Evolutionary conservation across 2,113 vertebrate genomes (phyloP).

Genomic region (Neopipo cinnamomea): DNA sequence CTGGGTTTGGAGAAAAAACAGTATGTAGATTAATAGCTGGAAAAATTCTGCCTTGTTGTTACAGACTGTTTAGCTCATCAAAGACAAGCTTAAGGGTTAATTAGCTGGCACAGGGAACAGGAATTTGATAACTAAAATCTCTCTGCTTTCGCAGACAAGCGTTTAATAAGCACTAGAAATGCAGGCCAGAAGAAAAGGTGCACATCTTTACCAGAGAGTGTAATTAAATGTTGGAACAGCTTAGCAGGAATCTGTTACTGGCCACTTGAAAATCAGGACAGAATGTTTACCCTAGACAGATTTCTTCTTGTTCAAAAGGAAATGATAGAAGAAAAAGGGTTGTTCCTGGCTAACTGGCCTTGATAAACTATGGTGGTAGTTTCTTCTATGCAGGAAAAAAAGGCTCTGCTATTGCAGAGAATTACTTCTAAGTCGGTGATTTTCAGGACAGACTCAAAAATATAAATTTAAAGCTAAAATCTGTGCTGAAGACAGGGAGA

Average conservation of each 20-base stretch:
- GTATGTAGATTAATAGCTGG: not conserved
- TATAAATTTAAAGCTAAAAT: not conserved
- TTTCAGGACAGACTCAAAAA: not conserved
- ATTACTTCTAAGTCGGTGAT: not conserved
- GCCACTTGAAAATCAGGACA: slow-evolving; percentile 9
- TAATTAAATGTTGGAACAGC: not conserved
- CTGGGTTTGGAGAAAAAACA: not conserved
- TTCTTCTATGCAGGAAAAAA: not conserved
- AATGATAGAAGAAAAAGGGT: not conserved
- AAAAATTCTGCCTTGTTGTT: not conserved
- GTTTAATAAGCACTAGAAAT: not conserved
- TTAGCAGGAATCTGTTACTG: not conserved
- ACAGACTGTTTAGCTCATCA: not conserved
- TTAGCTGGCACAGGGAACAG: not conserved
- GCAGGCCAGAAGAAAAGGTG: not conserved
- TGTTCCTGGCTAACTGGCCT: not conserved
- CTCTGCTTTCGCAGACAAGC: not conserved
- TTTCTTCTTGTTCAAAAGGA: not conserved
- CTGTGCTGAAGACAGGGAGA: not conserved
- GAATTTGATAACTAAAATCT: not conserved
- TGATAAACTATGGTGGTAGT: not conserved
- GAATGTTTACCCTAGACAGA: not conserved
- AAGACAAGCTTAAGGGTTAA: not conserved
- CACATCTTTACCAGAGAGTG: not conserved
- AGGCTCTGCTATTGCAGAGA: not conserved